A percentile compares a stretch with the other conserved stretches of the same genome.
These are phyloP conservation scores for Molossus alvarezi DNA, from an alignment of 2,797 vertebrate species.

Conservation along the genomic window DNA sequence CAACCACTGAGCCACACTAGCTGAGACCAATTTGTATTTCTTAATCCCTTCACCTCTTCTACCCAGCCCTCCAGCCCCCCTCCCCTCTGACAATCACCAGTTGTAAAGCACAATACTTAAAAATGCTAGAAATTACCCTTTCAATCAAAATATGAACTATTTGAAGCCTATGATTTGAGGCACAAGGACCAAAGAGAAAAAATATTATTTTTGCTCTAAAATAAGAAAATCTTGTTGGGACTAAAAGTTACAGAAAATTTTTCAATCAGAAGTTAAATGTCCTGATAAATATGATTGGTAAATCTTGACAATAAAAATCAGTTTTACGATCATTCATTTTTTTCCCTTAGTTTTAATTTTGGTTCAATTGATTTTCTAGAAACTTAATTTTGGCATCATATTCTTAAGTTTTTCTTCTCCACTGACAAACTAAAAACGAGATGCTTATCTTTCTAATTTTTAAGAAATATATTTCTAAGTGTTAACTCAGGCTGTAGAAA, in stretches of 20 bases:
- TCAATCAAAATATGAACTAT: constrained; percentile 60
- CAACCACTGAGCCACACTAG: no score
- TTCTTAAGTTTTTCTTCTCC: constrained; percentile 29
- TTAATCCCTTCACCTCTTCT: neutral
- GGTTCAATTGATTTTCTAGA: constrained; percentile 32
- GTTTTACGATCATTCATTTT: neutral
- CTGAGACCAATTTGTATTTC: neutral
- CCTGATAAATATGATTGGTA: neutral
- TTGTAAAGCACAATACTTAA: neutral
- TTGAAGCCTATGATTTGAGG: neutral
- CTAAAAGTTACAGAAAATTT: constrained; percentile 20
- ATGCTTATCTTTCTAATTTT: constrained; percentile 23
- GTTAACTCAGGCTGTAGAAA: neutral
- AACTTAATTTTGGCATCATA: neutral
- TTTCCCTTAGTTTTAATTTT: constrained; percentile 59
- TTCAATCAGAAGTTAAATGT: neutral
- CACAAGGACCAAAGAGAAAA: neutral
- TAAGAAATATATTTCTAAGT: neutral
- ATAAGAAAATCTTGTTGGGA: neutral
- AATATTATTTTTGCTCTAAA: constrained; percentile 49
- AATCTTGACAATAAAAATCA: constrained; percentile 5
- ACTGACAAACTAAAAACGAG: neutral
- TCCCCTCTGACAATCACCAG: neutral
- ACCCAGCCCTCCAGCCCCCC: neutral
- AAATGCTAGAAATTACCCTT: constrained; percentile 60